Base-by-base conservation (phyloP, 2,888 invertebrate species). In the Aleiodes testaceus region DNA sequence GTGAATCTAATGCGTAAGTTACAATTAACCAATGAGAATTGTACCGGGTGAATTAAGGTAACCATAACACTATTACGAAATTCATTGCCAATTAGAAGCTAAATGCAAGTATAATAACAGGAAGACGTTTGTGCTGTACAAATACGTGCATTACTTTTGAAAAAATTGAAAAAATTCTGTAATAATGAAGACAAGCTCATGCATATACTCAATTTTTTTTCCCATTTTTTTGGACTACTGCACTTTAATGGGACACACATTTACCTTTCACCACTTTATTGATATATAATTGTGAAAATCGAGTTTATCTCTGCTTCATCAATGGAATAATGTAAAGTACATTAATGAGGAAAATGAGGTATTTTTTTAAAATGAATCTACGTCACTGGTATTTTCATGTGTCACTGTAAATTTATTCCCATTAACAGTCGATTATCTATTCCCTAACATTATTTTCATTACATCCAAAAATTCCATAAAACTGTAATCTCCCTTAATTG, bases 1-100 rank as follows among this genome's bases (percentile, higher is more conserved):
- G 53, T 67, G 18, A 55, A 52, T 66, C 42, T 14, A 52, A 20
- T 26, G 50, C 1, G 22, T 63, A 69, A 55, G 75, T 76, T 75
- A 74, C 74, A 76, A 77, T 75, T 73, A 72, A 76, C 72, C 69
- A 45, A n/a, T 59, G 61, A 66, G 45, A 47, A 52, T 70, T 26
- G 52, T 26, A 45, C 16, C 9, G 52, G 18, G 42, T 53, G 44
- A 36, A 74, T 75, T 76, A 81, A 78, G 78, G 78, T 80, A 78
- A 75, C 73, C 74, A 76, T 74, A 78, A 75, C 72, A 75, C 73
- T 77, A 77, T 82, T 79, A 75, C 79, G 79, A 82, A 82, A 82
- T 81, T 77, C 74, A 74, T 73, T 73, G 77, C 79, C 79, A 81
- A 81, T 82, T 82, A 81, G 76, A 79, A 70, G 78, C 73, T 79